Percentiles rank a stretch among this genome's conserved stretches.
phyloP scores from a whole-genome alignment of 2,113 vertebrate species.

The Grallaria varia region DNA sequence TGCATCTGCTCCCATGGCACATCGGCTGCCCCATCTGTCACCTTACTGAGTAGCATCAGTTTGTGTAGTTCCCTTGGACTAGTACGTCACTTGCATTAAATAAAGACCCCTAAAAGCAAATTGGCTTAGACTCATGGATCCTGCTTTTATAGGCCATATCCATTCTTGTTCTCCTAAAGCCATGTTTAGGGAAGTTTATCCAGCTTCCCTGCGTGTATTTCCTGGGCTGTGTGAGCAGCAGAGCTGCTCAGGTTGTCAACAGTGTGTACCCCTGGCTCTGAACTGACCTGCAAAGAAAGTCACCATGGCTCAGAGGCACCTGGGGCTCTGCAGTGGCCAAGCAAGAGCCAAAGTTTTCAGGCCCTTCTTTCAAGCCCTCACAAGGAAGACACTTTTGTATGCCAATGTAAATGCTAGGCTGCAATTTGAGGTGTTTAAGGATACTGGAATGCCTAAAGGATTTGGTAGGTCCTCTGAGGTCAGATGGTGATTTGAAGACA shows the following conservation, averaged over 20 bases:
- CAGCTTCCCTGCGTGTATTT: neutral
- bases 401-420: neutral
- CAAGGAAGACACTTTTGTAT: neutral
- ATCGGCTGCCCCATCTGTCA: neutral
- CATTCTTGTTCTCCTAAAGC: neutral
- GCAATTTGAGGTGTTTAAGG: neutral
- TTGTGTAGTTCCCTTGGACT: neutral
- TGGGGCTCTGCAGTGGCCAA: neutral
- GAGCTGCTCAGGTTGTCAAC: neutral
- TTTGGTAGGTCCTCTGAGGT: neutral
- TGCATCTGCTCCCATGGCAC: neutral
- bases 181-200: neutral
- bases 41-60: neutral
- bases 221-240: neutral
- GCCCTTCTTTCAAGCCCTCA: neutral
- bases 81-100: rapidly evolving
- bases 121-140: neutral
- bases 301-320: neutral
- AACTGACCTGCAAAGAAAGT: neutral
- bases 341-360: neutral
- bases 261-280: neutral
- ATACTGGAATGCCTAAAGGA: neutral
- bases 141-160: neutral
- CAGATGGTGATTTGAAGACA: neutral
- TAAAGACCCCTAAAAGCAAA: neutral